Percentiles rank a stretch among this genome's conserved stretches.
Evolutionary conservation across 2,888 invertebrate species (phyloP).

Genomic region (Agriopis marginaria): DNA sequence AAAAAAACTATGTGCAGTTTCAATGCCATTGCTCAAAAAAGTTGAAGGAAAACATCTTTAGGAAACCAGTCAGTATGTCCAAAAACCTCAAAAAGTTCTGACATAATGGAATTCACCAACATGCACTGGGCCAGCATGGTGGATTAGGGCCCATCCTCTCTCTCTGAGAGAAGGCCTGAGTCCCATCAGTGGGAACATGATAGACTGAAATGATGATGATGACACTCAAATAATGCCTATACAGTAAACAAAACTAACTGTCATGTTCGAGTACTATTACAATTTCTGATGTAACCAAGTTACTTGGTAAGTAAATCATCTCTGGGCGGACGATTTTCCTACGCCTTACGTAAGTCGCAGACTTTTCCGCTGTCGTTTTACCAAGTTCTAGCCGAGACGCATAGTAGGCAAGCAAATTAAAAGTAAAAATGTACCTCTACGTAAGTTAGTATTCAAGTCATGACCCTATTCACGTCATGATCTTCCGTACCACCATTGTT

Average conservation of each 20-base stretch:
- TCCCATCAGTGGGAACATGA: no score
- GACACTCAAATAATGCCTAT: neutral
- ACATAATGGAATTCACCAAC: no score
- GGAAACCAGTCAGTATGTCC: no score
- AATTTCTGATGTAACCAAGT: slow-evolving; percentile 1
- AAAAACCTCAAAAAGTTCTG: no score
- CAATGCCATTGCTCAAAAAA: no score
- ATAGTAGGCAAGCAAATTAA: slow-evolving; percentile 1
- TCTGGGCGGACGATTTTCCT: slow-evolving; percentile 3
- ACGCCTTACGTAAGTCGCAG: slow-evolving; percentile 2
- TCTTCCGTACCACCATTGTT: slow-evolving; percentile 1
- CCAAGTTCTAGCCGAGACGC: slow-evolving; percentile 1
- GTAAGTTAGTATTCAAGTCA: slow-evolving; percentile 8
- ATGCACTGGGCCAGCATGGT: no score
- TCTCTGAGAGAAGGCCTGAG: no score
- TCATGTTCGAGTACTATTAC: neutral
- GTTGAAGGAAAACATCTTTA: no score
- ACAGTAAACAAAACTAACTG: neutral
- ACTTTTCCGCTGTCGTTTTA: slow-evolving; percentile 2
- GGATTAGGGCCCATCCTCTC: no score
- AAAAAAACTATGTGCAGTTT: no score
- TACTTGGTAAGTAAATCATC: slow-evolving; percentile 15
- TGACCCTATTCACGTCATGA: slow-evolving; percentile 7
- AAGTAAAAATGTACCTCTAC: neutral
- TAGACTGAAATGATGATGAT: no score